Conservation (phyloP, 2,797 vertebrate species). For the Sardinella longiceps region DNA sequence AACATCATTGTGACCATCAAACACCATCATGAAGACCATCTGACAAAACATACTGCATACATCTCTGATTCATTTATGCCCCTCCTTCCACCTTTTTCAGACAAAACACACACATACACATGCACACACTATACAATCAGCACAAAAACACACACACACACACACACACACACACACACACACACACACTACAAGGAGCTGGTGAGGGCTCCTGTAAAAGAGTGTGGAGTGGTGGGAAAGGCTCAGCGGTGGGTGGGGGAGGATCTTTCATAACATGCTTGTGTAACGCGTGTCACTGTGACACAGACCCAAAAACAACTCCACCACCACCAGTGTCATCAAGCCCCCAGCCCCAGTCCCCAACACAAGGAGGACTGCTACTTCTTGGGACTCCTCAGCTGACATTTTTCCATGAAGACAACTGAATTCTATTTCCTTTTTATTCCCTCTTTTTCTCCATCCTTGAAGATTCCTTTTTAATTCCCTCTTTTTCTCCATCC, state of each 20-base stretch:
- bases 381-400: neutral
- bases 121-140: neutral
- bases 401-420: neutral
- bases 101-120: neutral
- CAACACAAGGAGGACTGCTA: neutral
- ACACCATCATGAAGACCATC: too few species aligned
- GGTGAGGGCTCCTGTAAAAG: neutral
- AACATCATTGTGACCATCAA: too few species aligned
- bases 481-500: too few species aligned
- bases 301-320: neutral
- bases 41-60: too few species aligned
- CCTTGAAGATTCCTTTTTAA: too few species aligned
- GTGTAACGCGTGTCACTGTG: conserved; percentile 28
- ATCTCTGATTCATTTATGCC: too few species aligned
- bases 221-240: neutral
- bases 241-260: neutral
- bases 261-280: conserved; percentile 29
- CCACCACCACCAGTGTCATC: conserved; percentile 2
- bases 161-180: conserved; percentile 15
- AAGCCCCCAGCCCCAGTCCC: neutral
- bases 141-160: neutral
- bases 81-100: neutral
- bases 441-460: neutral
- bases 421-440: neutral
- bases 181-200: neutral